These are phyloP conservation scores for Bubo blakistoni DNA, from an alignment of 2,113 vertebrate species.

Conservation along the genomic window DNA sequence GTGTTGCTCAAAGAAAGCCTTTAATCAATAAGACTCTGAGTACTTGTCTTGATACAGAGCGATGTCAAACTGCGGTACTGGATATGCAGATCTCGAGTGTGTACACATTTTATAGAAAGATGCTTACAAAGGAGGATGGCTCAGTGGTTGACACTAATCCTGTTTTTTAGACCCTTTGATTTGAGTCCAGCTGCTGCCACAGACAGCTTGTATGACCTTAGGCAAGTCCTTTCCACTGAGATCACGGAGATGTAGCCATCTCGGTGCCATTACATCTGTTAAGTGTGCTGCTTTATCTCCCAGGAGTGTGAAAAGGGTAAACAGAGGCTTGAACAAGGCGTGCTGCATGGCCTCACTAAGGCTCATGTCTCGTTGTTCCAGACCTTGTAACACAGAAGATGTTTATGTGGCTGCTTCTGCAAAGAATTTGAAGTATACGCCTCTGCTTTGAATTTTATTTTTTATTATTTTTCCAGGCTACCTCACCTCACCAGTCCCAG, in stretches of 20 bases:
- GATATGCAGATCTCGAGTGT: background rate
- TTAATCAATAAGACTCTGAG: background rate
- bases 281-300: background rate
- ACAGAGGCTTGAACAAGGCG: background rate
- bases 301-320: background rate
- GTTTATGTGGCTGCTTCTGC: background rate
- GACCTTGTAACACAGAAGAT: background rate
- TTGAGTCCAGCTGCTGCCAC: background rate
- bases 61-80: background rate
- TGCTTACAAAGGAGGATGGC: background rate
- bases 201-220: background rate
- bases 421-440: background rate
- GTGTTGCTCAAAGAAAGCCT: background rate
- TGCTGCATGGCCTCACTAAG: background rate
- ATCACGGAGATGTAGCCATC: background rate
- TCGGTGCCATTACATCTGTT: background rate
- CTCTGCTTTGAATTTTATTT: background rate
- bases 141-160: background rate
- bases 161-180: background rate
- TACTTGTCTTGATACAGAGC: background rate
- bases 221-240: background rate
- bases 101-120: background rate
- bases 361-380: background rate
- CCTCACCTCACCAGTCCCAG: conserved; percentile 90
- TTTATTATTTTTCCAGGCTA: conserved; percentile 71